Conservation (phyloP, 2,888 invertebrate species). For the Netelia inedita region DNA sequence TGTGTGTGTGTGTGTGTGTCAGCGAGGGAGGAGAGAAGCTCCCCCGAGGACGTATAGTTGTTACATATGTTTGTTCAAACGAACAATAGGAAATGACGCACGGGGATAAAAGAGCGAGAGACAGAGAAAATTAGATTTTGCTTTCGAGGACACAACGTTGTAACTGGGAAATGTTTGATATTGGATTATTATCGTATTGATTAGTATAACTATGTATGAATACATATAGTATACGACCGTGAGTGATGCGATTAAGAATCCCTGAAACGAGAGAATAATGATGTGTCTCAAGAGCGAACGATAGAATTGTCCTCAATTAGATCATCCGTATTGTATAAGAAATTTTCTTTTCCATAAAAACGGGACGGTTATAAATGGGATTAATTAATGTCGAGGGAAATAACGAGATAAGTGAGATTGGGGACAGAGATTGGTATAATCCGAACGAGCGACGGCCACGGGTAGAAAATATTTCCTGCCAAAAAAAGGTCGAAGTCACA, state of each 20-base stretch:
- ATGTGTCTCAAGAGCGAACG: slow-evolving; percentile 1
- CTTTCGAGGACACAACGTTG: background rate
- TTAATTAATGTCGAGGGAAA: slow-evolving; percentile 15
- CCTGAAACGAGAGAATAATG: background rate
- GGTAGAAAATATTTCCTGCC: too few relatives aligned
- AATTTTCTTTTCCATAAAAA: background rate
- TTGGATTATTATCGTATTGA: slow-evolving; percentile 14
- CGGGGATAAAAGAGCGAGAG: background rate
- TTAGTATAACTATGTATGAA: background rate
- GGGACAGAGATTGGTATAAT: slow-evolving; percentile 19
- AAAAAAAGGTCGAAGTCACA: too few relatives aligned
- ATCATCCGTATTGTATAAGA: slow-evolving; percentile 4
- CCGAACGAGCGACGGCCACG: background rate
- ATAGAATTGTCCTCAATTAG: slow-evolving; percentile 4
- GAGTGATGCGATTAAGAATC: too few relatives aligned
- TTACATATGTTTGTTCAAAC: slow-evolving; percentile 23
- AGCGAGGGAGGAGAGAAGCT: background rate
- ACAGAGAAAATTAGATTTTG: background rate
- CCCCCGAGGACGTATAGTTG: background rate
- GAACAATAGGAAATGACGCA: slow-evolving; percentile 4
- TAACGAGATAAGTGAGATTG: slow-evolving; percentile 4
- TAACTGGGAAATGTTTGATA: background rate
- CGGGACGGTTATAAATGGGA: slow-evolving; percentile 13
- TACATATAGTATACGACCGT: too few relatives aligned
- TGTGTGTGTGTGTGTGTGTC: background rate